A percentile compares a stretch with the other conserved stretches of the same genome.
These are phyloP conservation scores for Drosophila murphyi DNA, from an alignment of 1,140 invertebrate species.

Conservation along the genomic window DNA sequence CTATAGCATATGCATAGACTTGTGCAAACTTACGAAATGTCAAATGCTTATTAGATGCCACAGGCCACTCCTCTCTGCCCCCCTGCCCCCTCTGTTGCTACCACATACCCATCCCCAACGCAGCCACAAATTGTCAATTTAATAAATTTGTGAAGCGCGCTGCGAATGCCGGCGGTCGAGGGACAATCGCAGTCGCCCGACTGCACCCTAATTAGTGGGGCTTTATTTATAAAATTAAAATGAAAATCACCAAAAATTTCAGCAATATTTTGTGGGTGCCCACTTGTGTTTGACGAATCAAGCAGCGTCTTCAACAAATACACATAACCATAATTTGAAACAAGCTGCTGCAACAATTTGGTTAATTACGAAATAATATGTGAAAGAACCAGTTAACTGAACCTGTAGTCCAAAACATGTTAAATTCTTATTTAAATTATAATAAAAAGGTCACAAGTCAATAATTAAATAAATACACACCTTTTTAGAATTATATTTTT, in stretches of 20 bases:
- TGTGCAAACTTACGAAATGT: conserved; percentile 58
- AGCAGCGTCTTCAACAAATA: conserved; percentile 8
- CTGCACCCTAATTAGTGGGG: conserved; percentile 69
- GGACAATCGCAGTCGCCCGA: conserved; percentile 23
- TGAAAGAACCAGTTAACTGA: background rate
- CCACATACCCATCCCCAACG: background rate
- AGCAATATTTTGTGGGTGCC: background rate
- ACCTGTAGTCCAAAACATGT: too few species aligned
- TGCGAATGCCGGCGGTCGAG: conserved; percentile 26
- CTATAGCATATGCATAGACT: conserved; percentile 35
- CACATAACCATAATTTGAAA: conserved; percentile 11
- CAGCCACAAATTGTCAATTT: conserved; percentile 66
- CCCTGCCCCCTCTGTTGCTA: background rate
- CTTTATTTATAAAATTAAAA: conserved; percentile 44
- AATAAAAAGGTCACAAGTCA: too few species aligned
- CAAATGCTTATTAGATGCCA: conserved; percentile 69
- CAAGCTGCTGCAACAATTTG: background rate
- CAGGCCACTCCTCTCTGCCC: conserved; percentile 3
- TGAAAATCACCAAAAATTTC: conserved; percentile 24
- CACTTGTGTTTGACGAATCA: background rate
- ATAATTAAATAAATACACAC: too few species aligned
- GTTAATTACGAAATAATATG: background rate
- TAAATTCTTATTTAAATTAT: too few species aligned
- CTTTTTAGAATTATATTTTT: too few species aligned
- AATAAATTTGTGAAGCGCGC: conserved; percentile 53